Base-by-base conservation (phyloP, 2,113 vertebrate species). In the Jaculus jaculus region DNA sequence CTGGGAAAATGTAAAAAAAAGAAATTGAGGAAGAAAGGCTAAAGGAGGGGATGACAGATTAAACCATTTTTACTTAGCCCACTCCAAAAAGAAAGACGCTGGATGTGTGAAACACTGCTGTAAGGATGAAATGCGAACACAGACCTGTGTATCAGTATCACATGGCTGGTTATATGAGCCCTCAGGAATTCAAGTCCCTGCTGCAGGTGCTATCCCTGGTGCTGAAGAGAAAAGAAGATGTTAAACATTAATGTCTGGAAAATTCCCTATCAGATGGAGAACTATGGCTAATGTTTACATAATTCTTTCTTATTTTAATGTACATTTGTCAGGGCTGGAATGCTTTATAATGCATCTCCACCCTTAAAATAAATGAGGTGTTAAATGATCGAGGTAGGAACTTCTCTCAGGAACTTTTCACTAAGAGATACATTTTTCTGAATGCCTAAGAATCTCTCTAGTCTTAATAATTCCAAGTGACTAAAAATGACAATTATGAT, bases 251-350 rank as follows among this genome's bases (percentile, higher is more conserved):
- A 89, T 32, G 30, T 26, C 17, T 58, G 66, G 61, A 21, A 94
- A 89, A 90, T 84, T 92, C 91, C 81, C 17, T 84, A 91, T 54
- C 84, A 79, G 87, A 77, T 18, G 91, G 69, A 93, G 87, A 95
- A 93, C 71, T 87, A 63, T 90, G 71, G 80, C 66, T 92, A 86
- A 80, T 84, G 71, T 69, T 90, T 92, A 86, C 34, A 2, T 78
- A 92, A 89, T 89, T 84, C 8, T 61, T 83, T 93, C 88, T 91
- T 89, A 92, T 96, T 95, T 88, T 89, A 92, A 69, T 84, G 54
- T 69, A 30, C 84, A 32, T 82, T 85, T 90, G 87, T 93, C 34
- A 84, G 37, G 69, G 74, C 32, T 95, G 30, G 82, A 93, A 89
- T 91, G 37, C 58, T 75, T 86, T 47, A 92, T 90, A 51, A 37